Base-by-base conservation (phyloP, 2,113 vertebrate genomes). In the Corapipo altera region DNA sequence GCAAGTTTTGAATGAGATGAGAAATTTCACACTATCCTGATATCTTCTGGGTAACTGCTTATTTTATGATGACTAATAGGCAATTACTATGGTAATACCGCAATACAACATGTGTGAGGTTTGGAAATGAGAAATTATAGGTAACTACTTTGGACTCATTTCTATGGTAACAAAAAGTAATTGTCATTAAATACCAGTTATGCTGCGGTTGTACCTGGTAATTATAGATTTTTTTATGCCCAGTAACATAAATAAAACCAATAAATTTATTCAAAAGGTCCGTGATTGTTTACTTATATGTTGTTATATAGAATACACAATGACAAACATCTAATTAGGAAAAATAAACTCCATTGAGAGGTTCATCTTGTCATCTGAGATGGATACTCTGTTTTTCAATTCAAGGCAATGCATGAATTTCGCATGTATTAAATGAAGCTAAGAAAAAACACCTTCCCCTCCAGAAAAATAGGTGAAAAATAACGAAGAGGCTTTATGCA, bases 111-210 rank as follows among this genome's bases (percentile, higher is more conserved):
- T 96, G 96, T 98, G 98, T 98, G 98, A 98, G 97, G 93, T 94
- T 96, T 95, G 96, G 96, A 97, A 98, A 98, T 98, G 97, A 98
- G 97, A 97, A 98, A 98, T 98, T 98, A 98, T 98, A 98, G 98
- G 97, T 98, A 98, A 97, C 97, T 98, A 97, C 97, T 97, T 97
- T 95, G 97, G 97, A 97, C 97, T 97, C 97, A 98, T 98, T 98
- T 98, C 98, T 98, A 98, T 98, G 98, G 98, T 97, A 98, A 98
- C 98, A 98, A 98, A 98, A 98, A 98, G 97, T 98, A 98, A 98
- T 98, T 98, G 98, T 98, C 98, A 98, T 98, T 98, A 98, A 98
- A 98, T 98, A 98, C 95, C 97, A 97, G 98, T 98, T 98, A 97
- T 97, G 96, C 80, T 94, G 97, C 55, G 74, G 94, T 95, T 98